Percentiles rank a stretch among this genome's conserved stretches.
Evolutionary conservation across 2,797 vertebrate species (phyloP).

Genomic region (Coregonus suidteri): DNA sequence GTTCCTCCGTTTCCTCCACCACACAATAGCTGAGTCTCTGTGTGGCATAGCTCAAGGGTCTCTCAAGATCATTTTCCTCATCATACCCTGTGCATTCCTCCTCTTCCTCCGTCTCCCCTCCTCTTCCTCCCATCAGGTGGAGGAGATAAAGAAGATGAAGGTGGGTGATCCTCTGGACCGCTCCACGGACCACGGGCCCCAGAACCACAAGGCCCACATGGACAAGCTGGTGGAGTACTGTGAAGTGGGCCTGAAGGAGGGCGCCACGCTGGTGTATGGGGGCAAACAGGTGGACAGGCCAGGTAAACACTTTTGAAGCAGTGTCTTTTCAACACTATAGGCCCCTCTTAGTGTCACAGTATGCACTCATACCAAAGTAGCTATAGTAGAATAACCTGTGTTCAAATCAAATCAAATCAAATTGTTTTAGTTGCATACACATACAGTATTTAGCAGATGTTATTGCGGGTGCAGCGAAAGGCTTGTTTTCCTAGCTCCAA

Average conservation of each 20-base stretch:
- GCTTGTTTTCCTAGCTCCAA: too few relatives aligned
- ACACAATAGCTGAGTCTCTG: background rate
- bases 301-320: slow-evolving; percentile 72
- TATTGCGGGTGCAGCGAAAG: too few relatives aligned
- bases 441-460: too few relatives aligned
- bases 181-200: slow-evolving; percentile 94
- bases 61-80: background rate
- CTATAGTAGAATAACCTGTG: background rate
- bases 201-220: slow-evolving; percentile 94
- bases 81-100: background rate
- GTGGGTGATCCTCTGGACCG: slow-evolving; percentile 94
- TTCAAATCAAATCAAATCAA: background rate
- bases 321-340: too few relatives aligned
- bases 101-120: background rate
- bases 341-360: too few relatives aligned
- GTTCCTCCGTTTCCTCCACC: background rate
- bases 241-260: slow-evolving; percentile 88
- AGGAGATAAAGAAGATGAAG: slow-evolving; percentile 97
- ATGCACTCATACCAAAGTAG: too few relatives aligned
- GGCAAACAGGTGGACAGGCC: slow-evolving; percentile 84
- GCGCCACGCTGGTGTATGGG: slow-evolving; percentile 89
- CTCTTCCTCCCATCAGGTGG: slow-evolving; percentile 76
- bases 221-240: slow-evolving; percentile 96
- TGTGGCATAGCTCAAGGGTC: background rate
- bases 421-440: too few relatives aligned